phyloP scores from a whole-genome alignment of 1,140 invertebrate species.

The Trissolcus basalis region DNA sequence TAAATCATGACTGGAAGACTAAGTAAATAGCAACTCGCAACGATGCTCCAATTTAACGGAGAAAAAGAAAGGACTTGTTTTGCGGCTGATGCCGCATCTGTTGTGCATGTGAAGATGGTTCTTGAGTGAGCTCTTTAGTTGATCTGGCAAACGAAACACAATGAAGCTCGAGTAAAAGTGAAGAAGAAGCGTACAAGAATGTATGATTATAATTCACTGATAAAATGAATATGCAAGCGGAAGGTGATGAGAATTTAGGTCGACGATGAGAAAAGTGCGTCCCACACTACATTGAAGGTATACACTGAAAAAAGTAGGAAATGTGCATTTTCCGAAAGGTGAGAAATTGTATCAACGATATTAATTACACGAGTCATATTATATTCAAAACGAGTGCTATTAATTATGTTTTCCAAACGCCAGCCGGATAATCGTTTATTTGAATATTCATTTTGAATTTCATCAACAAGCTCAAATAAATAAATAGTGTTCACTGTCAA shows the following conservation, averaged over 20 bases:
- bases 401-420: conserved; percentile 18
- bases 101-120: conserved; percentile 2
- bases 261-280: conserved; percentile 56
- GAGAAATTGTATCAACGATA: conserved; percentile 56
- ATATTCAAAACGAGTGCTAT: conserved; percentile 33
- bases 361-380: conserved; percentile 48
- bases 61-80: conserved; percentile 50
- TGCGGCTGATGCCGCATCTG: conserved; percentile 3
- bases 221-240: conserved; percentile 58
- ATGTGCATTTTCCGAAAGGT: conserved; percentile 53
- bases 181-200: conserved; percentile 56
- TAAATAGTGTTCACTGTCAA: too few species aligned
- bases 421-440: conserved; percentile 6
- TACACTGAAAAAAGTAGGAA: conserved; percentile 49
- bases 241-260: conserved; percentile 57
- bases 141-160: conserved; percentile 48
- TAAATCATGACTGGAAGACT: conserved; percentile 28
- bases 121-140: conserved; percentile 42
- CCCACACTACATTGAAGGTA: conserved; percentile 50
- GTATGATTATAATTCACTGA: conserved; percentile 51
- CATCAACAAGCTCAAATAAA: neutral
- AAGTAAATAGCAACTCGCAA: conserved; percentile 28
- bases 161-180: conserved; percentile 57
- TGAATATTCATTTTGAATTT: neutral
- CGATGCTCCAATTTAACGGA: conserved; percentile 42